Evolutionary conservation across 2,797 vertebrate species (phyloP), one percentile per base, ranked within the genome.

Genomic region (Malacoraja senta): DNA sequence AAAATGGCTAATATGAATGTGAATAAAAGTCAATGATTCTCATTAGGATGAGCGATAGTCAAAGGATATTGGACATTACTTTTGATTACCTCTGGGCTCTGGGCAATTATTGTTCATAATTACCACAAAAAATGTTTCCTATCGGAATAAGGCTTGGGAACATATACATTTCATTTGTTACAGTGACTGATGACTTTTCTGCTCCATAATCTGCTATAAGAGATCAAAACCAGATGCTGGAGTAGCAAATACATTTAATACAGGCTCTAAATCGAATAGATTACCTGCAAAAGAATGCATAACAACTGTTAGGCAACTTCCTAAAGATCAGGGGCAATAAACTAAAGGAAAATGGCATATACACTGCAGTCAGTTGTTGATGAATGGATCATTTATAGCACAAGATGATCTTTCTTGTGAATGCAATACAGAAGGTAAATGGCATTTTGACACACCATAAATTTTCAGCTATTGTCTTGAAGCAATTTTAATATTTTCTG

Each of bases 21-120:
- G 21, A 88, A 61, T 86, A 61, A 84, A 84, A 61, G 81, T 24
- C 53, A 84, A 10, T 88, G 84, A 88, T 35, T 88, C 61, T 68
- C 61, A 65, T 35, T 15, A 35, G 83, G 58, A 7, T 65, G 58
- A 3, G 17, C 26, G 61, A 32, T 8, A 32, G 61, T 88, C n/a
- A 88, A n/a, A 68, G 19, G 61, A 24, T 63, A 68, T 35, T 68
- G 8, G 84, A 68, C n/a, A 88, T 68, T 88, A 68, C 32, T 35
- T 84, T 84, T 84, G 81, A 84, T 84, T 84, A 84, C 29, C 29
- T 65, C 26, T 88, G 61, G 65, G 15, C 29, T 8, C 29, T n/a
- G 65, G n/a, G 17, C 32, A 35, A 88, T 68, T 65, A 65, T 7
- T 32, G n/a, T 7, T 35, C 32, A 32, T 88, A 63, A 35, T 88